Evolutionary conservation across 2,888 invertebrate genomes (phyloP).

Genomic region (Phalangium opilio): DNA sequence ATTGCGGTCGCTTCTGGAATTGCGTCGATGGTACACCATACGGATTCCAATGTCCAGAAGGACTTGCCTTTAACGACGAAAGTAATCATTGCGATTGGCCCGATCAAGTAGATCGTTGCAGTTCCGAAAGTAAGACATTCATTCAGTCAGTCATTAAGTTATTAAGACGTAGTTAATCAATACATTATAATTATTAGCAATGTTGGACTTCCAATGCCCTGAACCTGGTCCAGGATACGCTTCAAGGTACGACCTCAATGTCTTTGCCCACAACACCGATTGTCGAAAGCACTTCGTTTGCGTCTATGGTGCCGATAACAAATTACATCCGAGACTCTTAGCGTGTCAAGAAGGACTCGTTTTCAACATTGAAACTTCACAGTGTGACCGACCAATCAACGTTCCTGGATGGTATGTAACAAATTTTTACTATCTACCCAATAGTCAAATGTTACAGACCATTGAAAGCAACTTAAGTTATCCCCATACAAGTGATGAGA

Average conservation of each 20-base stretch:
- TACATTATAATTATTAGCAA: too few species aligned
- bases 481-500: too few species aligned
- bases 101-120: conserved; percentile 16
- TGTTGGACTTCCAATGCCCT: background rate
- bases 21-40: conserved; percentile 13
- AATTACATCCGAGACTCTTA: conserved; percentile 48
- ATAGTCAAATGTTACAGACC: too few species aligned
- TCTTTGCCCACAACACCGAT: conserved; percentile 10
- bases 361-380: conserved; percentile 61
- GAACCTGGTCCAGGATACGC: background rate
- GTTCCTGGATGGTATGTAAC: conserved; percentile 67
- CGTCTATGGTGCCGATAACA: conserved; percentile 4
- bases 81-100: conserved; percentile 18
- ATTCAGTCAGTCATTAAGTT: too few species aligned
- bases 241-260: background rate
- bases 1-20: conserved; percentile 16
- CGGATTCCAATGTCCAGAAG: conserved; percentile 15
- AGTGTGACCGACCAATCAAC: conserved; percentile 71
- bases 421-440: too few species aligned
- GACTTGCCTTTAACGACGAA: conserved; percentile 14
- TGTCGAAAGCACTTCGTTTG: conserved; percentile 18
- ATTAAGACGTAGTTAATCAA: too few species aligned
- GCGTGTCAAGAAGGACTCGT: conserved; percentile 79
- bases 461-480: too few species aligned
- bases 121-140: conserved; percentile 15